Percentiles rank a stretch among this genome's conserved stretches.
Evolutionary conservation across 2,113 vertebrate genomes (phyloP).

Genomic region (Cephalophus harveyi): DNA sequence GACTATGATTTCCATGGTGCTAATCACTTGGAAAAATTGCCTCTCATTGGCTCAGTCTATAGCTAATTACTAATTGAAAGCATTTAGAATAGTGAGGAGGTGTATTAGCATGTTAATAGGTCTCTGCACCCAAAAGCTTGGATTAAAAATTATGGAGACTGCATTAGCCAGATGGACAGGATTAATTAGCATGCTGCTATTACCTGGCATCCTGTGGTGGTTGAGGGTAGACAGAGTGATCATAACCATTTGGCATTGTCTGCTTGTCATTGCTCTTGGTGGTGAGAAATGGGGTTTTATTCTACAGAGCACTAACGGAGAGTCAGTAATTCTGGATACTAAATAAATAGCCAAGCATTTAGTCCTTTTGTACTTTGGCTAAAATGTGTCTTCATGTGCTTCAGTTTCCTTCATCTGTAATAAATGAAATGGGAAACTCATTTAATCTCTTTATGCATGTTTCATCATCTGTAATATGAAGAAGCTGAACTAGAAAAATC

Average conservation of each 20-base stretch:
- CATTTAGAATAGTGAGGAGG: constrained; percentile 60
- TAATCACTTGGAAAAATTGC: constrained; percentile 72
- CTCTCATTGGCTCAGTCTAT: constrained; percentile 55
- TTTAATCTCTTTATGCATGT: constrained; percentile 20
- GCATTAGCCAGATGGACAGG: constrained; percentile 68
- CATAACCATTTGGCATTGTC: constrained; percentile 10
- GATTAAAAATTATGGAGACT: constrained; percentile 73
- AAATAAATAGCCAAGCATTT: constrained; percentile 15
- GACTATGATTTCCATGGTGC: constrained; percentile 51
- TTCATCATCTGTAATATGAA: constrained; percentile 15
- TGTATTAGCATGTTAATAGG: constrained; percentile 79
- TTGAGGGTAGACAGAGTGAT: constrained; percentile 49
- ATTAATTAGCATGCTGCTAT: constrained; percentile 66
- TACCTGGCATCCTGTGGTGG: constrained; percentile 51
- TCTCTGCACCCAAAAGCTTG: constrained; percentile 69
- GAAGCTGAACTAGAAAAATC: background rate
- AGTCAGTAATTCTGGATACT: constrained; percentile 27
- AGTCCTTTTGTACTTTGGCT: background rate
- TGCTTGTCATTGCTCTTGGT: constrained; percentile 8
- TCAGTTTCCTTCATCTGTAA: background rate
- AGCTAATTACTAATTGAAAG: constrained; percentile 69
- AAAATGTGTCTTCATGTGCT: background rate
- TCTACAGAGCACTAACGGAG: background rate
- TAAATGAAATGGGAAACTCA: background rate
- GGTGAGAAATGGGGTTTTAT: constrained; percentile 7